These are phyloP conservation scores for Mohoua ochrocephala DNA, from an alignment of 2,113 vertebrate species.

Conservation along the genomic window DNA sequence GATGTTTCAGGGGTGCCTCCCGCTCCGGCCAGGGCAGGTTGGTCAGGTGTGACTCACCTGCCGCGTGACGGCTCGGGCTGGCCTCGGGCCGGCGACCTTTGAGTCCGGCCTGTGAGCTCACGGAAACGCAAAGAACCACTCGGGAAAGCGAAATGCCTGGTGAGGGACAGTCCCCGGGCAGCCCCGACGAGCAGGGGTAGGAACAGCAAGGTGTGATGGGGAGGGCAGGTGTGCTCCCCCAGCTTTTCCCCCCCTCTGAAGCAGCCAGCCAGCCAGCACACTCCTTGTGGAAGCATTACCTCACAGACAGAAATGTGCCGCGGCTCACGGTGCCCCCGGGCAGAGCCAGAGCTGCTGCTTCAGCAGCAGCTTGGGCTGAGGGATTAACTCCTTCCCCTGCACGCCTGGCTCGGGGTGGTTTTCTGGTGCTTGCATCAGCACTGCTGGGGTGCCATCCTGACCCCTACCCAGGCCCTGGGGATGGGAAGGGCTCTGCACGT, in stretches of 20 bases:
- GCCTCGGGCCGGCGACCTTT: neutral
- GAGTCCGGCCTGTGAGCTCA: neutral
- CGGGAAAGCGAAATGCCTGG: neutral
- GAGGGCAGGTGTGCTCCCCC: accelerated
- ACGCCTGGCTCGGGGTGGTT: neutral
- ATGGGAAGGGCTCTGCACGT: neutral
- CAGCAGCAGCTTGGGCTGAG: neutral
- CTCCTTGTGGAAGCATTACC: neutral
- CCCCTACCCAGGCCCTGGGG: neutral
- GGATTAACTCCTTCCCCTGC: neutral
- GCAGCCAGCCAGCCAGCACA: neutral
- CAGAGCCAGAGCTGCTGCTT: neutral
- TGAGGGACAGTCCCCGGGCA: accelerated
- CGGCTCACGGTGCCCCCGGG: neutral
- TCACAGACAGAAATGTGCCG: neutral
- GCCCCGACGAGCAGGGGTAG: neutral
- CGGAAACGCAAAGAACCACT: neutral
- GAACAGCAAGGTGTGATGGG: accelerated
- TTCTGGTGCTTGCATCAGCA: neutral
- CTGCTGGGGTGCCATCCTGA: neutral
- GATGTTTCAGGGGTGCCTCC: neutral
- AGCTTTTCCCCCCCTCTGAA: neutral
- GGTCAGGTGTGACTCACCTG: neutral
- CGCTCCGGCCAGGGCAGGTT: neutral
- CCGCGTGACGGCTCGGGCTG: accelerated